Evolutionary conservation across 1,140 invertebrate species (phyloP), one percentile per base, ranked within the genome.

Genomic region (Panagrolaimus sp.): DNA sequence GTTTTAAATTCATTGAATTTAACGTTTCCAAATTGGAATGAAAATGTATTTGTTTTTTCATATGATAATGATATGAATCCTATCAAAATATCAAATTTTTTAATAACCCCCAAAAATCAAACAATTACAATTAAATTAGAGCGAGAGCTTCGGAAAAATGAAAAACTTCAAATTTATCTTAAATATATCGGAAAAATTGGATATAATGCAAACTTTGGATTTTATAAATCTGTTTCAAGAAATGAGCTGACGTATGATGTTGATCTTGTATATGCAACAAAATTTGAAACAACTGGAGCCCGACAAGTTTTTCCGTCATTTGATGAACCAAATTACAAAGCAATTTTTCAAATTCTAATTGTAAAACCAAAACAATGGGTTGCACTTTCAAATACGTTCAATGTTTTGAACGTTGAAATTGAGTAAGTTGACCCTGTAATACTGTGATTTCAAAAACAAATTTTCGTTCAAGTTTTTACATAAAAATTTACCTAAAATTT

Each of bases 241-340:
- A 32, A n/a, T 24, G 17, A 17, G 63, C 14, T 38, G 63, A 28
- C 38, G 6, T 15, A 0, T n/a, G n/a, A n/a, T n/a, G 26, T 24
- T 63, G 12, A 17, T 24, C 9, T 24, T 43, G 17, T 43, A 4
- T 43, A 43, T 43, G 43, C 12, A n/a, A 64, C 80, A 5, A 78
- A 82, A 69, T 65, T 80, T 69, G 78, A 82, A 47, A 70, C 80
- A 28, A 63, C 76, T 21, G 72, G 78, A 44, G 80, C 80, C 24
- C 68, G 80, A 26, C 65, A 71, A 48, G 66, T 82, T 24, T 74
- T 82, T 64, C 80, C 80, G 8, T 82, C 76, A 44, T 78, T 82
- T 63, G 80, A 82, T 28, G 76, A 82, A 68, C 80, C 80, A 10
- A 71, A 71, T 64, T 69, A 78, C 26, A 82, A 82, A 68, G 80